Conservation (phyloP, 2,888 invertebrate genomes). For the Unio pictorum region DNA sequence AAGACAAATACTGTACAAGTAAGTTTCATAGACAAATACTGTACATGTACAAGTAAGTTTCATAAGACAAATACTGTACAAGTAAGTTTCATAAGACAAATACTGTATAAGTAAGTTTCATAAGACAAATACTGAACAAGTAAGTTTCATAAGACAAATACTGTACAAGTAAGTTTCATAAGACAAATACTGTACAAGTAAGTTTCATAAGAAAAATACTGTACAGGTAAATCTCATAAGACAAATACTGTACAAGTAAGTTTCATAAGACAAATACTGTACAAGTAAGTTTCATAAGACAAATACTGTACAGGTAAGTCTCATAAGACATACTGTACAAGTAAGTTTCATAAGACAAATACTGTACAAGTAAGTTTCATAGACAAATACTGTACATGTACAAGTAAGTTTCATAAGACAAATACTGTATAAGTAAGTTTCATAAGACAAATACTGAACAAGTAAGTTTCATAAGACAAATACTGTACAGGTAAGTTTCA, state of each 20-base stretch:
- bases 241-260: background rate
- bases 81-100: background rate
- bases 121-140: background rate
- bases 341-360: too few species aligned
- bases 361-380: too few species aligned
- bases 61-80: background rate
- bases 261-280: background rate
- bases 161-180: background rate
- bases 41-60: background rate
- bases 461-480: too few species aligned
- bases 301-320: too few species aligned
- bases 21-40: background rate
- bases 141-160: background rate
- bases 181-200: background rate
- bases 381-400: too few species aligned
- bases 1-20: background rate
- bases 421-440: too few species aligned
- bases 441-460: too few species aligned
- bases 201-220: background rate
- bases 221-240: background rate
- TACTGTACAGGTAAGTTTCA: too few species aligned
- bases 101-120: background rate
- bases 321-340: too few species aligned
- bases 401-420: too few species aligned
- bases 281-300: background rate